These are phyloP conservation scores for Rutilus rutilus DNA, from an alignment of 2,113 vertebrate species.

Conservation along the genomic window DNA sequence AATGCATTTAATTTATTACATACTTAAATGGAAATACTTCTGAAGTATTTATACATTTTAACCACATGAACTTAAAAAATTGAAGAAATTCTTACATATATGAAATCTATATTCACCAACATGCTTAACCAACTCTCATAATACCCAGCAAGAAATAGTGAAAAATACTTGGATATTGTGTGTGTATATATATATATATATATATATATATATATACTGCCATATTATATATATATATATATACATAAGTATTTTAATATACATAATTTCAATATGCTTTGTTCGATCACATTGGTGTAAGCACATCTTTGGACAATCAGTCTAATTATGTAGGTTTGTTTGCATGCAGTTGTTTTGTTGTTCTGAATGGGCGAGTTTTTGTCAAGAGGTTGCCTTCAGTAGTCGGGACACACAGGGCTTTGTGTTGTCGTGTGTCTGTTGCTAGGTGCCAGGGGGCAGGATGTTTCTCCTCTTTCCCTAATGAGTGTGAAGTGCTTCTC, in stretches of 20 bases:
- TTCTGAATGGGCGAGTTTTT: slow-evolving; percentile 51
- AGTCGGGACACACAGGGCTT: slow-evolving; percentile 77
- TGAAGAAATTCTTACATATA: too few species aligned
- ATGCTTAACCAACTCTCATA: too few species aligned
- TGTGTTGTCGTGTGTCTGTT: slow-evolving; percentile 70
- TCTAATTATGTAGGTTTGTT: slow-evolving; percentile 52
- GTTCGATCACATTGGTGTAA: background rate
- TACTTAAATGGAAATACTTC: background rate
- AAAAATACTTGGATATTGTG: too few species aligned
- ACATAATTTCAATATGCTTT: background rate
- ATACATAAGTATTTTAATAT: too few species aligned
- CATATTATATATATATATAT: too few species aligned
- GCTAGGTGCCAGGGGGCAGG: slow-evolving; percentile 67
- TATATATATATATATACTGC: too few species aligned
- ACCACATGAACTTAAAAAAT: too few species aligned
- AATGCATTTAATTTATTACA: background rate
- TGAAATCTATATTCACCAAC: too few species aligned
- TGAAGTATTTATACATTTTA: too few species aligned
- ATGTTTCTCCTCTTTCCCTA: slow-evolving; percentile 68
- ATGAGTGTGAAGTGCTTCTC: slow-evolving; percentile 72
- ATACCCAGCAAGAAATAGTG: too few species aligned
- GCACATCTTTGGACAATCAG: background rate
- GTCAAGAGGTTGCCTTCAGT: slow-evolving; percentile 59
- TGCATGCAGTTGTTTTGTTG: slow-evolving; percentile 54
- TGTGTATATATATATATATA: background rate